Evolutionary conservation across 2,888 invertebrate species (phyloP).

Genomic region (Philopedon plagiatum): DNA sequence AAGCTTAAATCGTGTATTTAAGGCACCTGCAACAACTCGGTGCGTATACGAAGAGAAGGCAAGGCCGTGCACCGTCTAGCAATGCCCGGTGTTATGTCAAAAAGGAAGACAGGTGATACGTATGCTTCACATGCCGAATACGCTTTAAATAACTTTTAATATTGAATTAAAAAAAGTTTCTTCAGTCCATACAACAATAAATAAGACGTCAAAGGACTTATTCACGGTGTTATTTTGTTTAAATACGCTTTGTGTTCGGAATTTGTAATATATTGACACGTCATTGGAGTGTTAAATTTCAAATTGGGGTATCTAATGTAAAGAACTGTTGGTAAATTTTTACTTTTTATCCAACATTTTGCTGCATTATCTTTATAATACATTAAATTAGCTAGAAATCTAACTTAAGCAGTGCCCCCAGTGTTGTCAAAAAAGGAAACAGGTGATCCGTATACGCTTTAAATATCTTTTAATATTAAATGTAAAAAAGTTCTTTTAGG

Average conservation of each 20-base stretch:
- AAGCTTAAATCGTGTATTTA: slow-evolving; percentile 29
- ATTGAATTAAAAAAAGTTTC: slow-evolving; percentile 25
- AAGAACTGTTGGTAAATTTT: background rate
- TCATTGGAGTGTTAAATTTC: slow-evolving; percentile 33
- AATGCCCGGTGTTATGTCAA: slow-evolving; percentile 13
- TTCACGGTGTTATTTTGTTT: slow-evolving; percentile 29
- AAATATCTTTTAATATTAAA: slow-evolving; percentile 32
- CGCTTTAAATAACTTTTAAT: slow-evolving; percentile 31
- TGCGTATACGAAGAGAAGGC: background rate
- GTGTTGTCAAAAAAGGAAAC: slow-evolving; percentile 8
- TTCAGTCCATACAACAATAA: slow-evolving; percentile 23
- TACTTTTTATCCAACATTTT: background rate
- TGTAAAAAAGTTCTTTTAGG: slow-evolving; percentile 23
- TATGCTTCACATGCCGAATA: slow-evolving; percentile 19
- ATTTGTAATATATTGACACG: slow-evolving; percentile 34
- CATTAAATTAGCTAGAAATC: too few relatives aligned
- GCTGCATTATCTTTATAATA: too few relatives aligned
- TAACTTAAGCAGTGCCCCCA: slow-evolving; percentile 4
- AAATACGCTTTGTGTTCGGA: slow-evolving; percentile 12
- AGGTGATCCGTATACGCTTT: slow-evolving; percentile 16
- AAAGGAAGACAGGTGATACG: slow-evolving; percentile 12
- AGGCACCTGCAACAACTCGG: slow-evolving; percentile 26
- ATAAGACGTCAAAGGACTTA: slow-evolving; percentile 28
- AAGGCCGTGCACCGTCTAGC: slow-evolving; percentile 10
- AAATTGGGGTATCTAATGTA: slow-evolving; percentile 16